Percentiles rank a stretch among this genome's conserved stretches.
phyloP scores from a whole-genome alignment of 2,113 vertebrate species.

The Galbula dea region DNA sequence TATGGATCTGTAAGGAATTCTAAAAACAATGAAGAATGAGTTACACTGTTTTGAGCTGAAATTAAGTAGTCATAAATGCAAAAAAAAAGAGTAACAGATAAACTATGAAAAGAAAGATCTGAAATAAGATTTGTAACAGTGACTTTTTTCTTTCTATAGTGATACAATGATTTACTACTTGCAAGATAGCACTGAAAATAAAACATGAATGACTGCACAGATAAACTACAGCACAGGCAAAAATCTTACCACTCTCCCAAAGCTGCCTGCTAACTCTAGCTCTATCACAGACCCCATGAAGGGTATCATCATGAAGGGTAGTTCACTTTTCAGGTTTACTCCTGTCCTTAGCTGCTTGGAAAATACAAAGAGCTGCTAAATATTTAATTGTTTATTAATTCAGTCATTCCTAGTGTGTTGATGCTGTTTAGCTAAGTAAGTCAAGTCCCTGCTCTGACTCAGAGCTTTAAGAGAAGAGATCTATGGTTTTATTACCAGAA shows the following conservation, averaged over 20 bases:
- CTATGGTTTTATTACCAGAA: not conserved
- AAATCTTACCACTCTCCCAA: not conserved
- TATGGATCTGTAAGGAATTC: constrained; percentile 71
- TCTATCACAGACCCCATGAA: not conserved
- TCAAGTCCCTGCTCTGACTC: not conserved
- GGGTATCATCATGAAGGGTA: not conserved
- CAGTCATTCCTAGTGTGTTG: not conserved
- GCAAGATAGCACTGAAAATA: not conserved
- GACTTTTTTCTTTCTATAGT: not conserved
- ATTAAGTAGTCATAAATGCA: not conserved
- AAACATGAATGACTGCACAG: not conserved
- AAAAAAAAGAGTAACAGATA: not conserved
- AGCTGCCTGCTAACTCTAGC: not conserved
- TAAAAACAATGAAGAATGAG: not conserved
- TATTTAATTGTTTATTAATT: not conserved
- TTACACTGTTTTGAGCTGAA: not conserved
- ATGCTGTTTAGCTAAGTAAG: not conserved
- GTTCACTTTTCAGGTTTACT: not conserved
- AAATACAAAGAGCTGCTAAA: not conserved
- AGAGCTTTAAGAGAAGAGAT: not conserved
- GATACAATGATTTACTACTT: not conserved
- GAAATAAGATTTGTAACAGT: not conserved
- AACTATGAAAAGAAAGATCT: not conserved
- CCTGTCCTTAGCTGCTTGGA: not conserved
- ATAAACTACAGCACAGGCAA: not conserved